Evolutionary conservation across 2,888 invertebrate genomes (phyloP), one percentile per base, ranked within the genome.

Genomic region (Petrolisthes cinctipes): DNA sequence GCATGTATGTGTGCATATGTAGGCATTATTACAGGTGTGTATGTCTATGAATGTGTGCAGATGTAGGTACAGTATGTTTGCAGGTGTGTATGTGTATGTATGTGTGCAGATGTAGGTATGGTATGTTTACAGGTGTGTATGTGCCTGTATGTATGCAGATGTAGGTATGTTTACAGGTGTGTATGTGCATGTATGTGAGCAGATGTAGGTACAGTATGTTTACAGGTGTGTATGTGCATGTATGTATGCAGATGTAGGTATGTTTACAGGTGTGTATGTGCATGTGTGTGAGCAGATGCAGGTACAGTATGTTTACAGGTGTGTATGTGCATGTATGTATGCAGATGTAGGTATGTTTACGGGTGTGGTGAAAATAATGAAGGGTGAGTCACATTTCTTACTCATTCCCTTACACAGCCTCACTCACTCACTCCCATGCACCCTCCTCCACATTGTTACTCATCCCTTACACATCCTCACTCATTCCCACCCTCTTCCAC

Each of bases 1-100:
- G 57, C 4, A 37, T 82, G 53, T 82, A 80, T 9, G 53, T 66
- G 56, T 51, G 56, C 68, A 7, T 82, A n/a, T 82, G 57, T 82
- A n/a, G 66, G 51, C 17, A 37, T 68, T 14, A 68, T 5, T 53
- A 80, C 53, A 14, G 6, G 6, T 66, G 68, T 82, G 68, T 37
- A 61, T 75, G 75, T 75, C n/a, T 20, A 20, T 75, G 75, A n/a
- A 20, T 4, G 75, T 4, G 75, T 4, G 20, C 75, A 9, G 61
- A 9, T 7, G 61, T 61, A 14, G 61, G 7, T n/a, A n/a, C n/a
- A n/a, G n/a, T 7, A 14, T 61, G 61, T 61, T 61, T 7, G 14
- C 61, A 61, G 61, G 14, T 14, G 14, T 9, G 14, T 61, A 61
- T 7, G 14, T 14, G 9, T 7, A 61, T n/a, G n/a, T n/a, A n/a